These are phyloP conservation scores for Sarotherodon lohbergeri DNA, from an alignment of 2,113 vertebrate species.

Conservation along the genomic window DNA sequence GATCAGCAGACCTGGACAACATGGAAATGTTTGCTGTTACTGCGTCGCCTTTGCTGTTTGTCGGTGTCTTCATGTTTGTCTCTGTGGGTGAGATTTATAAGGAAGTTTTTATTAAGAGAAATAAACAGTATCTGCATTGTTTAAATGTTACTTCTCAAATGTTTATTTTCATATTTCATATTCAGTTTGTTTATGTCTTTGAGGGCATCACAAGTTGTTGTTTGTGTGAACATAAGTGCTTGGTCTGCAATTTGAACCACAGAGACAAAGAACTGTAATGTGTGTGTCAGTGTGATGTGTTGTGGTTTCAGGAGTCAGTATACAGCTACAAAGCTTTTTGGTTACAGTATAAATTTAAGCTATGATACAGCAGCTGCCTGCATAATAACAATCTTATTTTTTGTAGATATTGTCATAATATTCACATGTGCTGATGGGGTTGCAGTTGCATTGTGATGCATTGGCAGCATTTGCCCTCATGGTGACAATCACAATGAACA, in stretches of 20 bases:
- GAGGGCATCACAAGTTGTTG: neutral
- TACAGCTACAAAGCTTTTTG: rapidly evolving
- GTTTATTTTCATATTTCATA: neutral
- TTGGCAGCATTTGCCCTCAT: neutral
- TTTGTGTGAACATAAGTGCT: neutral
- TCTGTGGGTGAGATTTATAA: neutral
- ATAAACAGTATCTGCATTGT: rapidly evolving
- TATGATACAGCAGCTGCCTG: neutral
- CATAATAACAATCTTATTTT: rapidly evolving
- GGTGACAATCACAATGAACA: neutral
- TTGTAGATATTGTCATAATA: neutral
- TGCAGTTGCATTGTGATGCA: rapidly evolving
- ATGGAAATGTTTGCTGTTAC: rapidly evolving
- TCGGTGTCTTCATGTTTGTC: rapidly evolving
- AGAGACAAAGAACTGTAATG: neutral
- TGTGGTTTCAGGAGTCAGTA: neutral
- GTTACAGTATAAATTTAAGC: neutral
- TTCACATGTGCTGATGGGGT: neutral
- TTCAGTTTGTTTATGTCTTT: neutral
- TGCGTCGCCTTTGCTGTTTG: neutral
- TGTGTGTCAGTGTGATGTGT: neutral
- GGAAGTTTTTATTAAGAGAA: neutral
- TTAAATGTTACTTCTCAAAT: neutral
- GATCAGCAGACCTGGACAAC: neutral
- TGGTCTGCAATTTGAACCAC: neutral